Percentiles rank a stretch among this genome's conserved stretches.
Evolutionary conservation across 2,888 invertebrate species (phyloP).

Genomic region (Mythimna ferrago): DNA sequence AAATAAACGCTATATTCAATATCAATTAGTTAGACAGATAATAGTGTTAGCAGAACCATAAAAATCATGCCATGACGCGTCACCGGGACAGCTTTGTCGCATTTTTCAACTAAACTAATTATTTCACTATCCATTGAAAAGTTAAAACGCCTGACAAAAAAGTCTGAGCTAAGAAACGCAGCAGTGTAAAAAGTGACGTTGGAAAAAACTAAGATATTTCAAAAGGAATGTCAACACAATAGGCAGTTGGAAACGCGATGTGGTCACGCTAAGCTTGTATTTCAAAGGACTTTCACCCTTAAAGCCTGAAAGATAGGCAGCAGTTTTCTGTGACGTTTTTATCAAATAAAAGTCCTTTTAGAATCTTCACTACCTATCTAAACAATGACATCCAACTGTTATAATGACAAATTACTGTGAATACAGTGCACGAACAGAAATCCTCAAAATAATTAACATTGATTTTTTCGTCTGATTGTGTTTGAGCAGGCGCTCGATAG

Average conservation of each 20-base stretch:
- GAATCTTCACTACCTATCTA: slow-evolving; percentile 19
- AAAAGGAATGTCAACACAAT: slow-evolving; percentile 68
- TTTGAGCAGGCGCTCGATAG: background rate
- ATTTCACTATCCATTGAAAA: slow-evolving; percentile 57
- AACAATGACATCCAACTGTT: slow-evolving; percentile 55
- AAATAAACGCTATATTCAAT: slow-evolving; percentile 74
- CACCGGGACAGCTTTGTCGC: slow-evolving; percentile 42
- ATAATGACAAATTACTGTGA: slow-evolving; percentile 60
- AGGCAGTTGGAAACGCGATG: slow-evolving; percentile 61
- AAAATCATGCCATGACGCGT: slow-evolving; percentile 69
- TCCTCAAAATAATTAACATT: slow-evolving; percentile 37
- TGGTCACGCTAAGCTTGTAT: slow-evolving; percentile 64
- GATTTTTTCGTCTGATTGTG: slow-evolving; percentile 32
- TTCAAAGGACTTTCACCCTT: slow-evolving; percentile 32
- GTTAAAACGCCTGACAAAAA: slow-evolving; percentile 63
- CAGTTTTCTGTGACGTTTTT: slow-evolving; percentile 11
- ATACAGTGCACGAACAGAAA: slow-evolving; percentile 35
- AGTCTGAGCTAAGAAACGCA: slow-evolving; percentile 61
- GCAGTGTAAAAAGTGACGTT: slow-evolving; percentile 68
- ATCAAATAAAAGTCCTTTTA: slow-evolving; percentile 25
- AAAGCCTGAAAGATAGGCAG: background rate
- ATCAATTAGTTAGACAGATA: slow-evolving; percentile 83
- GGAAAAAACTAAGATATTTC: slow-evolving; percentile 66
- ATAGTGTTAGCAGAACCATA: slow-evolving; percentile 74
- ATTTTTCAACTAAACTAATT: slow-evolving; percentile 58